Evolutionary conservation across 2,113 vertebrate genomes (phyloP).

Genomic region (Upupa epops): DNA sequence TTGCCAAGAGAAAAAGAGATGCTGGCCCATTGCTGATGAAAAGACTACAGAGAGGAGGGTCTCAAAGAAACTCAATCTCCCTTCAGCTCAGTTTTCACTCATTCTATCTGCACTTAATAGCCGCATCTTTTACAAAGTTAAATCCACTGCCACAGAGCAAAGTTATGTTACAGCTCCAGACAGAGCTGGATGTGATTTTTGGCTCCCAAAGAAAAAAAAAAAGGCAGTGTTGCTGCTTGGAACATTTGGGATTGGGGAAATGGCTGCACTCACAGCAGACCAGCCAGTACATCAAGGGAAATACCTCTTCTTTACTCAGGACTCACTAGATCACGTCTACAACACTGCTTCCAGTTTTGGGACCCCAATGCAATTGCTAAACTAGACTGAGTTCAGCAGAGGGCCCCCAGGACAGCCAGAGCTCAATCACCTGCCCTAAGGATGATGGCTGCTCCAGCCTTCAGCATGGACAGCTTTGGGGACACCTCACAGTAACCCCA

Average conservation of each 20-base stretch:
- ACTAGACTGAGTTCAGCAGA: background rate
- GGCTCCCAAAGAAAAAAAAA: background rate
- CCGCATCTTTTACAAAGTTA: background rate
- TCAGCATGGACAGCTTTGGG: background rate
- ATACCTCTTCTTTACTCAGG: background rate
- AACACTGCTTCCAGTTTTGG: background rate
- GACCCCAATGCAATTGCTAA: background rate
- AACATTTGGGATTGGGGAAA: background rate
- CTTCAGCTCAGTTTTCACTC: background rate
- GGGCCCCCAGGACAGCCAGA: background rate
- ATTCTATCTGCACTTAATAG: background rate
- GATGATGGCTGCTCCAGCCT: background rate
- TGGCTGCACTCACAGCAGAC: background rate
- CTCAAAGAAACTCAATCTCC: background rate
- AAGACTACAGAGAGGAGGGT: background rate
- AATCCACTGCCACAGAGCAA: background rate
- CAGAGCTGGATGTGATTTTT: background rate
- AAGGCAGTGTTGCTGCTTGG: background rate
- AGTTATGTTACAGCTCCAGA: background rate
- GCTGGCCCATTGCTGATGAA: background rate
- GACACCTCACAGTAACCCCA: background rate
- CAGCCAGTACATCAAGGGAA: background rate
- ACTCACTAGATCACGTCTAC: background rate
- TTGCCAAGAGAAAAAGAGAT: background rate
- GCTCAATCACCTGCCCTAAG: background rate